phyloP scores from a whole-genome alignment of 2,888 invertebrate species.

The Bellardia bayeri region DNA sequence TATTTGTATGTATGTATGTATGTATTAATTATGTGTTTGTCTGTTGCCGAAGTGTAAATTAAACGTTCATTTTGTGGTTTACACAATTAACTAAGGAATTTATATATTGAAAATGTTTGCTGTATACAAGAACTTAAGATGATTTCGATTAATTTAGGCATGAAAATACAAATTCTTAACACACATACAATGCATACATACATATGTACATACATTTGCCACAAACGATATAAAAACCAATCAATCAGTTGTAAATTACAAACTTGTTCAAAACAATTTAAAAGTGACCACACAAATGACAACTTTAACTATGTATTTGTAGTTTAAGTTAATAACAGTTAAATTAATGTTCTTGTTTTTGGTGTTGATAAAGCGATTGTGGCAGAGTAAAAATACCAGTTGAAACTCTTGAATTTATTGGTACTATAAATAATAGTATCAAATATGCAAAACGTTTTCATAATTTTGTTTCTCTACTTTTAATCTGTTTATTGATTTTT shows the following conservation, averaged over 20 bases:
- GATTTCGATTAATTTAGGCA: constrained; percentile 59
- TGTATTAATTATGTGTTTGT: background rate
- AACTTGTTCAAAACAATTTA: constrained; percentile 49
- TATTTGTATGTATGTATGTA: background rate
- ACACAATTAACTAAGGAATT: constrained; percentile 70
- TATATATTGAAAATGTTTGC: constrained; percentile 43
- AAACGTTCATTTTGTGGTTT: constrained; percentile 71
- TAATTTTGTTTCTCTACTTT: no score
- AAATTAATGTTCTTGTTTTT: no score
- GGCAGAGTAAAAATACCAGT: no score
- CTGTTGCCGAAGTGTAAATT: constrained; percentile 47
- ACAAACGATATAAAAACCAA: constrained; percentile 47
- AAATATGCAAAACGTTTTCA: no score
- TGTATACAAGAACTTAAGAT: constrained; percentile 47
- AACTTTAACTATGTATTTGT: constrained; percentile 13
- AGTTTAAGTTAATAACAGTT: constrained; percentile 21
- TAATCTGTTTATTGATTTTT: no score
- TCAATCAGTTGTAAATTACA: constrained; percentile 49
- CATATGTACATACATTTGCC: constrained; percentile 23
- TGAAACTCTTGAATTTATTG: no score
- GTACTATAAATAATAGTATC: no score
- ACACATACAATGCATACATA: background rate
- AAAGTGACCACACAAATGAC: constrained; percentile 52
- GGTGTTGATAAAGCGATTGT: no score
- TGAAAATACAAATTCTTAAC: constrained; percentile 55